phyloP scores from a whole-genome alignment of 2,113 vertebrate genomes.

The Carlito syrichta region DNA sequence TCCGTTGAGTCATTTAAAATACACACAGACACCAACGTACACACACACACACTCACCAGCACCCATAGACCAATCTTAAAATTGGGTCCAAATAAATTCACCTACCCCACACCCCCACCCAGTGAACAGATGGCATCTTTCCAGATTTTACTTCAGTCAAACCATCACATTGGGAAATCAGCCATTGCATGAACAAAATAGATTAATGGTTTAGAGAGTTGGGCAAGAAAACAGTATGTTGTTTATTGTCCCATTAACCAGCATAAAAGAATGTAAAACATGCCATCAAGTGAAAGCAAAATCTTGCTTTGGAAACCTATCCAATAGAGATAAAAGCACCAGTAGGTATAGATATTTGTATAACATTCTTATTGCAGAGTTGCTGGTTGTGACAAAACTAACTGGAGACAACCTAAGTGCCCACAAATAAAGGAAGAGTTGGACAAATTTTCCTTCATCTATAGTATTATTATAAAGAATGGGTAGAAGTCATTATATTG shows the following conservation, averaged over 20 bases:
- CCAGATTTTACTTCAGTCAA: background rate
- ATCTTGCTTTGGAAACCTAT: background rate
- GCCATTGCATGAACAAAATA: background rate
- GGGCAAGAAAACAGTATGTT: background rate
- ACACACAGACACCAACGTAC: background rate
- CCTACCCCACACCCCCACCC: background rate
- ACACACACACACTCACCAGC: background rate
- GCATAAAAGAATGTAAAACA: constrained; percentile 16
- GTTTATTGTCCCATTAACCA: background rate
- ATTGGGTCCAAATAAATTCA: background rate
- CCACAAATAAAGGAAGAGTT: background rate
- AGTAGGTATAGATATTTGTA: background rate
- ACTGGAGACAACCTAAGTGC: background rate
- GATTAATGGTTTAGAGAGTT: background rate
- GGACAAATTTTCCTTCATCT: background rate
- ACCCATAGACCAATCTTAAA: background rate
- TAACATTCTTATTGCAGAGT: background rate
- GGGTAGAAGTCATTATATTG: background rate
- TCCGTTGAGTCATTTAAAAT: background rate
- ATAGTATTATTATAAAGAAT: background rate
- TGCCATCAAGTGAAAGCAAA: background rate
- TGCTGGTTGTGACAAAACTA: background rate
- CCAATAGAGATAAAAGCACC: background rate
- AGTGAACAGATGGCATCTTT: background rate
- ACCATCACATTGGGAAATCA: background rate